These are phyloP conservation scores for Lottia scabra DNA, from an alignment of 2,888 invertebrate species.

Conservation along the genomic window DNA sequence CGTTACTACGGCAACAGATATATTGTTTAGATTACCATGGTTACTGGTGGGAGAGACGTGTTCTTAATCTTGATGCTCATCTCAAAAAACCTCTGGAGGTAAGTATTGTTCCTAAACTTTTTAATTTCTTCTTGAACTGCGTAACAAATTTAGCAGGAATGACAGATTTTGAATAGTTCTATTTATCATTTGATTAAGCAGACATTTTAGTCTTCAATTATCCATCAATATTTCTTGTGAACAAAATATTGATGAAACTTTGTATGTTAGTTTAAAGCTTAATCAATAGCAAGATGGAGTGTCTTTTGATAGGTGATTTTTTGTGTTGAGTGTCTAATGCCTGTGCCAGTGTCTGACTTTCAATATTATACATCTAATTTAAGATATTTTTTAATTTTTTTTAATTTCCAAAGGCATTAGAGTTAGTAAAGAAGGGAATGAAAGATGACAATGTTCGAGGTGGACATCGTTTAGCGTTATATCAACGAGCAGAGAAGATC, in stretches of 20 bases:
- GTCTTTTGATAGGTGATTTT: too few species aligned
- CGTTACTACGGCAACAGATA: slow-evolving; percentile 72
- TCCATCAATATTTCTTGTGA: too few species aligned
- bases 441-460: slow-evolving; percentile 64
- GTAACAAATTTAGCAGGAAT: too few species aligned
- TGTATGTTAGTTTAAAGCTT: too few species aligned
- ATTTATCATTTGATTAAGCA: too few species aligned
- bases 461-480: slow-evolving; percentile 69
- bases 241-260: too few species aligned
- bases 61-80: slow-evolving; percentile 75
- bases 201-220: too few species aligned
- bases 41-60: slow-evolving; percentile 74
- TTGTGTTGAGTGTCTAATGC: neutral
- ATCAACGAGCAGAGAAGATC: slow-evolving; percentile 67
- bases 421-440: slow-evolving; percentile 64
- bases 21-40: slow-evolving; percentile 70
- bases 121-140: too few species aligned
- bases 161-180: too few species aligned
- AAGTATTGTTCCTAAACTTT: neutral
- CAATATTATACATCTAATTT: too few species aligned
- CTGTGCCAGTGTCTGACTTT: neutral
- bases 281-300: too few species aligned
- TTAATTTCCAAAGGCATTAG: slow-evolving; percentile 61
- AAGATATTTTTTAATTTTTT: neutral
- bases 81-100: slow-evolving; percentile 69